Base-by-base conservation (phyloP, 2,113 vertebrate genomes). In the Glaucomys volans region DNA sequence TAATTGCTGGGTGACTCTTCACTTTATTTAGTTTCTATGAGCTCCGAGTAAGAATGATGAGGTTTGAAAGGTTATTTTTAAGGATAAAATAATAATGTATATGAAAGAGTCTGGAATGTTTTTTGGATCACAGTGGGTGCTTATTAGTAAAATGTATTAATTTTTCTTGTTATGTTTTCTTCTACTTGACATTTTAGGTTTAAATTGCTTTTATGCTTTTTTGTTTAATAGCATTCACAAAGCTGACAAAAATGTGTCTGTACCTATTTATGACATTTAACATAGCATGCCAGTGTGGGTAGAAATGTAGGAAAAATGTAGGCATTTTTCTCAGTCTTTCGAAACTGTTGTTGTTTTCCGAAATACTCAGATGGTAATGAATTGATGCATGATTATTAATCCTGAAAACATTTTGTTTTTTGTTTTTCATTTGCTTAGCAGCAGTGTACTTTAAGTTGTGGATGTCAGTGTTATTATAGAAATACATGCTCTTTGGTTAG, bases 221-320 rank as follows among this genome's bases (percentile, higher is more conserved):
- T 96, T 77, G 42, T 87, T 96, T 91, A 90, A 72, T 91, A 66
- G n/a, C 24, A 79, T 82, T 97, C 67, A 94, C 42, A 88, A 69
- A 85, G 5, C 87, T 95, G 72, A 87, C 50, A 87, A 57, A 67
- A 96, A 90, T 87, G 18, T 90, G 52, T 80, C 54, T 62, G 30
- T 88, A 62, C 26, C 40, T 81, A 16, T 82, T 93, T 74, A 40
- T 94, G 76, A 11, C 52, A 95, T 92, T 84, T 85, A 93, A 42
- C 94, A 28, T 71, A 91, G 14, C 74, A 64, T 88, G 22, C 54
- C 47, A 87, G 26, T 77, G 22, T 93, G 62, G 69, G 62, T 72
- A 84, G 87, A 92, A 95, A 91, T 94, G 69, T 47, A 94, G 71
- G 64, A 30, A 95, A 92, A 83, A 32, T 87, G 71, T 75, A 96